Base-by-base conservation (phyloP, 2,797 vertebrate species). In the Poeciliopsis turneri region DNA sequence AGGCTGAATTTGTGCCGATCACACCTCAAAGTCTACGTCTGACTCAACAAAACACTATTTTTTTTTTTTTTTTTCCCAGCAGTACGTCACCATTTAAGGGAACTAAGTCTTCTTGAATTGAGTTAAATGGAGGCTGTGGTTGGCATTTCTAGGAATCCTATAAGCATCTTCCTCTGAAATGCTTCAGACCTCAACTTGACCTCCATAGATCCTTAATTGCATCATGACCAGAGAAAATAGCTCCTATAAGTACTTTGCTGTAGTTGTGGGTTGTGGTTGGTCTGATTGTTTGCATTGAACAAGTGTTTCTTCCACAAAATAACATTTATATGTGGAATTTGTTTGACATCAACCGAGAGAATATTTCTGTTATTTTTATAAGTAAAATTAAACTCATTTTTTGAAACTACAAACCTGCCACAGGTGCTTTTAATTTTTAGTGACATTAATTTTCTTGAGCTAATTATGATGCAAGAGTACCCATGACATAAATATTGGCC, bases 151-250 rank as follows among this genome's bases (percentile, higher is more conserved):
- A 68, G 36, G 68, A 71, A 57, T 61, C 39, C 25, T 55, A 53
- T 43, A 49, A 76, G 43, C 68, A 61, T 30, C 64, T 76, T 20
- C 8, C 2, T 25, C 66, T 71, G 12, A 51, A 74, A 55, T 57
- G 72, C 47, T 57, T 25, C 72, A 70, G 78, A 70, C 78, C 41
- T 75, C 30, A 47, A 53, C 36, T 64, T 76, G 55, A 81, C 55
- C 36, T 76, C 79, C n/a, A 81, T 28, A 43, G 36, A 64, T 64
- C 33, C 10, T 49, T 45, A 64, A 64, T 76, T 43, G 66, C 36
- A 64, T 76, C 47, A 53, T n/a, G 36, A 76, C 25, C 45, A 25
- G 51, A 76, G 46, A 30, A 64, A 64, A 53, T 72, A 30, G 55
- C 36, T 64, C 28, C 33, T 43, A 8, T 51, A 55, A 51, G 46